Conservation (phyloP, 2,888 invertebrate species). For the Clunio marinus region DNA sequence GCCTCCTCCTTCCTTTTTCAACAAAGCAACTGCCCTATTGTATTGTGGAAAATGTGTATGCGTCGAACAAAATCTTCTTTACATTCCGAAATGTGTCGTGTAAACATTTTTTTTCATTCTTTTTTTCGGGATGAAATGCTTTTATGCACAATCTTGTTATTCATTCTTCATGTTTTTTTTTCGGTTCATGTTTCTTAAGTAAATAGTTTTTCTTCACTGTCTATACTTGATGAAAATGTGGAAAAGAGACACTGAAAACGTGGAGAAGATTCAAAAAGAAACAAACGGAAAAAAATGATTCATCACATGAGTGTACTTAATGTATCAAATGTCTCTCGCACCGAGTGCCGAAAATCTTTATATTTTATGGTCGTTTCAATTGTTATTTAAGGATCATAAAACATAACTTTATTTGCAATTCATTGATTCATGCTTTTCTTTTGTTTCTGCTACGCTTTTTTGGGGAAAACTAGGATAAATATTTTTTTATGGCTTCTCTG, state of each 20-base stretch:
- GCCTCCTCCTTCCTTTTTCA: not conserved
- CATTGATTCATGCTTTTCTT: not conserved
- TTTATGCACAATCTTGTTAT: not conserved
- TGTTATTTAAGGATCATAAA: conserved; percentile 20
- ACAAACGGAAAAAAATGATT: not conserved
- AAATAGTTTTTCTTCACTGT: not conserved
- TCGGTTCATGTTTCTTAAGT: not conserved
- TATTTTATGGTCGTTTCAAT: conserved; percentile 10
- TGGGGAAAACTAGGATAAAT: no score
- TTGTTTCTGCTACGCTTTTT: no score
- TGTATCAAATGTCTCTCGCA: conserved; percentile 7
- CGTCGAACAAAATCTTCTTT: conserved; percentile 23
- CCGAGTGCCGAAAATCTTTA: conserved; percentile 9
- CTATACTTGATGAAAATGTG: not conserved
- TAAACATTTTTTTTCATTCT: not conserved
- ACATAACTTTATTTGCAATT: conserved; percentile 22
- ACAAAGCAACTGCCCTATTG: not conserved
- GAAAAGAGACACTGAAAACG: not conserved
- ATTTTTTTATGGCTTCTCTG: no score
- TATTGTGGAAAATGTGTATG: conserved; percentile 26
- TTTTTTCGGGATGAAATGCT: conserved; percentile 3
- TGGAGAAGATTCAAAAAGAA: not conserved
- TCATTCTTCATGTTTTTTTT: not conserved
- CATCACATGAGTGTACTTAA: not conserved
- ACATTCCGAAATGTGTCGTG: conserved; percentile 23